phyloP scores from a whole-genome alignment of 2,888 invertebrate species.

The Cetonia aurata region DNA sequence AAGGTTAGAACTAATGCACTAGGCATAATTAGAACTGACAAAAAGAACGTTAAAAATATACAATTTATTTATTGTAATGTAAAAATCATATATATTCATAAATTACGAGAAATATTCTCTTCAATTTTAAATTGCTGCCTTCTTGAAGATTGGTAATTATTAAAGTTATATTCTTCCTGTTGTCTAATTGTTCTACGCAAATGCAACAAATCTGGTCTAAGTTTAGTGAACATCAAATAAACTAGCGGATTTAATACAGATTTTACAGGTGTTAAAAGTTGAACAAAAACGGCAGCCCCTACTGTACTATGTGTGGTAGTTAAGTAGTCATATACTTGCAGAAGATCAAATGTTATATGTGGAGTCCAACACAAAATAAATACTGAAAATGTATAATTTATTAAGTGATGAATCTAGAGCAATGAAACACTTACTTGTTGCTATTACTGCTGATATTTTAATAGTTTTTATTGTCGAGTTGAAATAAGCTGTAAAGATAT shows the following conservation, averaged over 20 bases:
- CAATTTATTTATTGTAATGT: no score
- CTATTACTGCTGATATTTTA: slow-evolving; percentile 97
- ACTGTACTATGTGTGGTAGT: slow-evolving; percentile 85
- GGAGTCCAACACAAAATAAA: slow-evolving; percentile 97
- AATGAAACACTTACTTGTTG: slow-evolving; percentile 79
- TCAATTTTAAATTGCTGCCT: neutral
- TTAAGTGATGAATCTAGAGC: neutral
- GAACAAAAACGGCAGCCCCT: slow-evolving; percentile 92
- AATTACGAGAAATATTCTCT: neutral
- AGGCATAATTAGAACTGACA: no score
- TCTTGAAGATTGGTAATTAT: neutral
- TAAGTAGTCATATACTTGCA: slow-evolving; percentile 90
- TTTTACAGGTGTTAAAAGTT: slow-evolving; percentile 93
- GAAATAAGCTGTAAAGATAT: slow-evolving; percentile 79
- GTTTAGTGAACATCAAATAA: slow-evolving; percentile 94
- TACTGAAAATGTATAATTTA: slow-evolving; percentile 72
- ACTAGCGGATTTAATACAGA: slow-evolving; percentile 96
- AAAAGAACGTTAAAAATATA: no score
- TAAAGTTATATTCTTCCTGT: neutral
- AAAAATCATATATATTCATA: no score
- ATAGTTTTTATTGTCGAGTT: slow-evolving; percentile 98
- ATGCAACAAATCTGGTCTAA: slow-evolving; percentile 73
- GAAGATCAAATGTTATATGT: slow-evolving; percentile 92
- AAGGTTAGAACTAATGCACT: no score
- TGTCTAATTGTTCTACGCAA: neutral